These are phyloP conservation scores for Etheostoma spectabile DNA, from an alignment of 2,113 vertebrate species.

Conservation along the genomic window DNA sequence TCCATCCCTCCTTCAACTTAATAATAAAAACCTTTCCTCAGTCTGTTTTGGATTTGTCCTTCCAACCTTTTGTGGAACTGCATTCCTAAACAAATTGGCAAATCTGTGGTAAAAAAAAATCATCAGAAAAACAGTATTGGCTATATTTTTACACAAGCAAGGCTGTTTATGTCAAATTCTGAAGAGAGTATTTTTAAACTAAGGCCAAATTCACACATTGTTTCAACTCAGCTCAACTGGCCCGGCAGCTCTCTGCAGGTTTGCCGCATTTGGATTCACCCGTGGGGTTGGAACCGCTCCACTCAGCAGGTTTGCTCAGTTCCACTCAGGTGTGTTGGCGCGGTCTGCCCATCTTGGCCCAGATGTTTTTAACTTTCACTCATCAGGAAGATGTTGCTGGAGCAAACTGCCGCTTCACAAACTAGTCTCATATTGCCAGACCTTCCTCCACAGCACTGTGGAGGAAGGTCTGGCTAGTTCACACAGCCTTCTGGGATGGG, in stretches of 20 bases:
- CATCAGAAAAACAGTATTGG: background rate
- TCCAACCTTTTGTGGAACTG: background rate
- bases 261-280: slow-evolving; percentile 9
- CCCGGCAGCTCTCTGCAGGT: slow-evolving; percentile 8
- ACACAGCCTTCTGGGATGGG: too few relatives aligned
- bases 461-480: too few relatives aligned
- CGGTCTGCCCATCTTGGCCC: slow-evolving; percentile 2
- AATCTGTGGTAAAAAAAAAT: background rate
- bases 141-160: background rate
- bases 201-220: background rate
- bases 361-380: slow-evolving; percentile 38
- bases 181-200: background rate
- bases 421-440: too few relatives aligned
- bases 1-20: too few relatives aligned
- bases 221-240: background rate
- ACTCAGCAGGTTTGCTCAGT: slow-evolving; percentile 22
- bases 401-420: slow-evolving; percentile 9
- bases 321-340: slow-evolving; percentile 8
- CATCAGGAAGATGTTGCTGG: background rate
- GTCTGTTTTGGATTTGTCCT: background rate
- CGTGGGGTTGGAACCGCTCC: background rate
- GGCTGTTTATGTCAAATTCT: background rate
- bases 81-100: background rate
- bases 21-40: too few relatives aligned
- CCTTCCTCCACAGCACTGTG: too few relatives aligned